phyloP scores from a whole-genome alignment of 92 coral and sea anemone genomes.

The Metridium senile region DNA sequence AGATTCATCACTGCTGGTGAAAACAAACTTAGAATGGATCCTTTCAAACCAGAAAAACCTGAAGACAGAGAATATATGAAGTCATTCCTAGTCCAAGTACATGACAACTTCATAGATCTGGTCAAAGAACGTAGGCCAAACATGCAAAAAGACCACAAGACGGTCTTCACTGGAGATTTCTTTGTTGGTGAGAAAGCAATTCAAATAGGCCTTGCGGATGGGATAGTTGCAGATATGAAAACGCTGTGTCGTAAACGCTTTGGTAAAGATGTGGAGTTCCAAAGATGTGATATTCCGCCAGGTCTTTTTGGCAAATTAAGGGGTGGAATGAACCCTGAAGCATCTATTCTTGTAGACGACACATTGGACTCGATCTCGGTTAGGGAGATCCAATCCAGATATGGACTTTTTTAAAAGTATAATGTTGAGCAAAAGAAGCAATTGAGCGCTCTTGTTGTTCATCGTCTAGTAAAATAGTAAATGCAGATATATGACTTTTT shows the following conservation, averaged over 20 bases:
- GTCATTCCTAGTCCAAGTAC: conserved; percentile 51
- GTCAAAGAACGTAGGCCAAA: conserved; percentile 78
- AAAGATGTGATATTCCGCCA: conserved; percentile 68
- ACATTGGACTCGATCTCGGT: conserved; percentile 47
- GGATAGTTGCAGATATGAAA: conserved; percentile 60
- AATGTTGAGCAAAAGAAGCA: too few species aligned
- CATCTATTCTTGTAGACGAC: conserved; percentile 39
- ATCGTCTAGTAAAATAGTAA: too few species aligned
- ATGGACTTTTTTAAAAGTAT: conserved; percentile 29
- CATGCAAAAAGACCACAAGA: conserved; percentile 73
- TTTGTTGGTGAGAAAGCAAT: conserved; percentile 77
- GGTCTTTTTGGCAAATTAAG: conserved; percentile 39
- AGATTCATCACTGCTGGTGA: conserved; percentile 76
- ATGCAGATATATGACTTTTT: too few species aligned
- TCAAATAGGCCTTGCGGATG: conserved; percentile 82
- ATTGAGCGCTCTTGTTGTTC: too few species aligned
- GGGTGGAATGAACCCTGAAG: conserved; percentile 17
- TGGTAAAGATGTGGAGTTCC: conserved; percentile 83
- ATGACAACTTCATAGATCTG: conserved; percentile 59
- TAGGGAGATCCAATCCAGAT: conserved; percentile 41
- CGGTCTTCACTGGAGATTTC: conserved; percentile 83
- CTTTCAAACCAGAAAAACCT: conserved; percentile 71
- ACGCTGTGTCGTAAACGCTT: conserved; percentile 59
- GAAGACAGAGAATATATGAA: conserved; percentile 64
- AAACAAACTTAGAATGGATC: conserved; percentile 75